phyloP scores from a whole-genome alignment of 1,140 invertebrate species.

The Ylistrum balloti region DNA sequence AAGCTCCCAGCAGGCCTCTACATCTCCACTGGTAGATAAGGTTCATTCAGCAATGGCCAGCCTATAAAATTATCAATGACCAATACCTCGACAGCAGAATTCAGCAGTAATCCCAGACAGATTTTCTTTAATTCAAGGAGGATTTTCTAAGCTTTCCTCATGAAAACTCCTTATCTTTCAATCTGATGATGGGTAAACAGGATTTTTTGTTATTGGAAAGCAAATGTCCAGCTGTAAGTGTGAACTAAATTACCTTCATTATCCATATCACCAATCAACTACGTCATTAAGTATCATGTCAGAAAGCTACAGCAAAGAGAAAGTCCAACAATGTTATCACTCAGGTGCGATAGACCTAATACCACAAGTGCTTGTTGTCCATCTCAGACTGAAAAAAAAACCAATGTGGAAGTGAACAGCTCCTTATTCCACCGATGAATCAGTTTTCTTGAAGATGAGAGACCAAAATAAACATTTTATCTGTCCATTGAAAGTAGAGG shows the following conservation, averaged over 20 bases:
- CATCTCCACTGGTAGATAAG: background rate
- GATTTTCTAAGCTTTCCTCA: background rate
- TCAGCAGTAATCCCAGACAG: background rate
- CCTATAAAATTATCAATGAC: no score
- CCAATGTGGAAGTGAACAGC: no score
- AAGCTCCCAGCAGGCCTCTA: no score
- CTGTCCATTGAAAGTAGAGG: background rate
- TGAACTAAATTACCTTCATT: background rate
- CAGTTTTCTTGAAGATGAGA: background rate
- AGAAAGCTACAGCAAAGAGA: no score
- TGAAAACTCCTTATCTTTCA: background rate
- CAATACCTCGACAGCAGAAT: background rate
- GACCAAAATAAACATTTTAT: background rate
- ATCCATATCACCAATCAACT: constrained; percentile 14
- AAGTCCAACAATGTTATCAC: no score
- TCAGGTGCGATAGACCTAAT: no score
- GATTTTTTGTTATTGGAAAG: background rate
- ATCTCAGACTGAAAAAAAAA: background rate
- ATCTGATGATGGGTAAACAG: background rate
- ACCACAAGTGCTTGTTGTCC: no score
- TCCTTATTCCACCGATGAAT: background rate
- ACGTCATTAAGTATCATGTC: background rate
- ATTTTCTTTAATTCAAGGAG: background rate
- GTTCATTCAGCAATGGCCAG: background rate
- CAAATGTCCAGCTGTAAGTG: background rate